Percentiles rank a stretch among this genome's conserved stretches.
Conservation (phyloP, 2,888 invertebrate species). For the Ommatoiulus sabulosus region DNA sequence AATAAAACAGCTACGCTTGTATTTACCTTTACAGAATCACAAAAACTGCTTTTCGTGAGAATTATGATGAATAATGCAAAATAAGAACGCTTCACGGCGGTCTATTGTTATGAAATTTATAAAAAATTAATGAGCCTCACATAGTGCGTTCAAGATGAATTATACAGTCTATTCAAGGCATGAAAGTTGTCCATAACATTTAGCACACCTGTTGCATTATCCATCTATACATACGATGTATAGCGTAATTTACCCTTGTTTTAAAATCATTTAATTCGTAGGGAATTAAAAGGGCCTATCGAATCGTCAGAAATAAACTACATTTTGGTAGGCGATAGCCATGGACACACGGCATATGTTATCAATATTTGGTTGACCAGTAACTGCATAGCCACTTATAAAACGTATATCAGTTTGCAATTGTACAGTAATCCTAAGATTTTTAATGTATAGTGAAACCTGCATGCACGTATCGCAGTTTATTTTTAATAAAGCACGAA, state of each 20-base stretch:
- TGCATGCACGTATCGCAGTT: no score
- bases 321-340: background rate
- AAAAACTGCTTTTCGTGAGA: background rate
- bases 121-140: conserved; percentile 8
- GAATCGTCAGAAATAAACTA: background rate
- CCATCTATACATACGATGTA: background rate
- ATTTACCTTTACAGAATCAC: background rate
- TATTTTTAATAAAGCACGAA: no score
- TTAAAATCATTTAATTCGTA: background rate
- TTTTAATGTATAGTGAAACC: no score
- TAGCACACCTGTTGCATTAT: background rate
- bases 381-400: no score
- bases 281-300: background rate
- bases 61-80: background rate
- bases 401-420: no score
- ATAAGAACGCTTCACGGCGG: background rate
- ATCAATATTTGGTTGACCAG: no score
- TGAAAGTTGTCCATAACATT: background rate
- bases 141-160: background rate
- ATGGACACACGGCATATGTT: no score
- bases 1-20: no score
- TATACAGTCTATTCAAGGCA: background rate
- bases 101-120: background rate
- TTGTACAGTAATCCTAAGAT: no score
- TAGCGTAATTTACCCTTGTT: background rate